Percentiles rank a stretch among this genome's conserved stretches.
phyloP scores from a whole-genome alignment of 2,888 invertebrate species.

The Lasius fuliginosus region DNA sequence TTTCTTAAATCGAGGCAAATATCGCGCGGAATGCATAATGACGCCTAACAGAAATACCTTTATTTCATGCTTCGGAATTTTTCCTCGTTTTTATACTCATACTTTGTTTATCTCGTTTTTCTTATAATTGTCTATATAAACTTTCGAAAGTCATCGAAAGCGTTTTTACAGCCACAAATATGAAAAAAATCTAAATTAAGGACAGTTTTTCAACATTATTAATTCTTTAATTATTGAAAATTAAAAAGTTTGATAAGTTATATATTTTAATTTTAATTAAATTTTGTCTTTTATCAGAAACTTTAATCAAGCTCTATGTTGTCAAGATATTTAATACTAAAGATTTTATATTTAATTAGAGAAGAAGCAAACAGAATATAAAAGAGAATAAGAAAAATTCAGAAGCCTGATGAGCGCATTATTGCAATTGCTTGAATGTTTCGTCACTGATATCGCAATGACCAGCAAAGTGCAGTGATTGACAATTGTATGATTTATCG shows the following conservation, averaged over 20 bases:
- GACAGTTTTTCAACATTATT: background rate
- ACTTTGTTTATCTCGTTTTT: background rate
- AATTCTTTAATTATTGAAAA: background rate
- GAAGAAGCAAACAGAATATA: background rate
- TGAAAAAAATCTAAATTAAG: constrained; percentile 3
- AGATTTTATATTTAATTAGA: background rate
- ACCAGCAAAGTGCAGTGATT: constrained; percentile 3
- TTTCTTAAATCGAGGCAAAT: background rate
- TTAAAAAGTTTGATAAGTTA: background rate
- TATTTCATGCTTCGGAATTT: constrained; percentile 15
- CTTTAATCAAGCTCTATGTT: background rate
- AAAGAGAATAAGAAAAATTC: background rate
- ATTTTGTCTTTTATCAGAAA: background rate
- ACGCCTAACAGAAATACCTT: constrained; percentile 7
- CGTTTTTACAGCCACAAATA: background rate
- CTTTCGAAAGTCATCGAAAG: background rate
- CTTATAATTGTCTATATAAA: background rate
- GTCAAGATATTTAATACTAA: background rate
- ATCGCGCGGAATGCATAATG: constrained; percentile 24
- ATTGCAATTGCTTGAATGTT: constrained; percentile 30
- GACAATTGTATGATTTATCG: constrained; percentile 29
- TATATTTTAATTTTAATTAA: background rate
- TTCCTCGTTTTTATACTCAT: background rate
- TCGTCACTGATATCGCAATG: constrained; percentile 20
- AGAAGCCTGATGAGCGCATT: constrained; percentile 10